Evolutionary conservation across 2,888 invertebrate genomes (phyloP).

Genomic region (Xanthostigma xanthostigma): DNA sequence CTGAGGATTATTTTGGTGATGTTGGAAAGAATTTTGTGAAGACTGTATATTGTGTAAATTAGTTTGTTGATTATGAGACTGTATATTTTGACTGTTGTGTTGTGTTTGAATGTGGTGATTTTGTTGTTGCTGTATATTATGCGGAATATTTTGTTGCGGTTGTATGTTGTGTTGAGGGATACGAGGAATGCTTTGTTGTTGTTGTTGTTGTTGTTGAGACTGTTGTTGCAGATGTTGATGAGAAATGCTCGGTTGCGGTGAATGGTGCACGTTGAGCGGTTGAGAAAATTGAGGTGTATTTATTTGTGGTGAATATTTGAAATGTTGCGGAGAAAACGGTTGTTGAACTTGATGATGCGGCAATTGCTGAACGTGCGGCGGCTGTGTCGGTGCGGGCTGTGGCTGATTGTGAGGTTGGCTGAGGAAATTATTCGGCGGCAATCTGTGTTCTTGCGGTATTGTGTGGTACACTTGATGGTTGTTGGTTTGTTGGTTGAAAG

Average conservation of each 20-base stretch:
- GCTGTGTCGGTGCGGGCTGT: constrained; percentile 1
- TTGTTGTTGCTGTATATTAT: constrained; percentile 14
- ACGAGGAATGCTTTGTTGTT: constrained; percentile 22
- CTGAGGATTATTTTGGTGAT: constrained; percentile 9
- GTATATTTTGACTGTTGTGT: constrained; percentile 1
- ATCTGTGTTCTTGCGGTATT: constrained; percentile 16
- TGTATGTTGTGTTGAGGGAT: constrained; percentile 5
- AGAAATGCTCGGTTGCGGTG: constrained; percentile 3
- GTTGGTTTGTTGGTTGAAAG: constrained; percentile 1
- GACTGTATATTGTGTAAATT: constrained; percentile 1
- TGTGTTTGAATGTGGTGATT: constrained; percentile 7
- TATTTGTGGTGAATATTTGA: constrained; percentile 11
- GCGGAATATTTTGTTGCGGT: constrained; percentile 9
- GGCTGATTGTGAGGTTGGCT: constrained; percentile 9
- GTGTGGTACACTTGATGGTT: background rate
- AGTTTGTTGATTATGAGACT: constrained; percentile 3
- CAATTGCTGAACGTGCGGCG: constrained; percentile 11
- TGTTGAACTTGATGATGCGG: constrained; percentile 17
- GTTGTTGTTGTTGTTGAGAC: constrained; percentile 22
- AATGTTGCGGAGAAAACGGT: constrained; percentile 14
- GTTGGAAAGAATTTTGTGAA: constrained; percentile 8
- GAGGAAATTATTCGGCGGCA: constrained; percentile 14
- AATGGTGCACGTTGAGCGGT: constrained; percentile 9
- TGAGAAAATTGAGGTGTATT: constrained; percentile 16
- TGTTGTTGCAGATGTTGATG: constrained; percentile 20